phyloP scores from a whole-genome alignment of 2,113 vertebrate species.

The Dipodomys stephensi region DNA sequence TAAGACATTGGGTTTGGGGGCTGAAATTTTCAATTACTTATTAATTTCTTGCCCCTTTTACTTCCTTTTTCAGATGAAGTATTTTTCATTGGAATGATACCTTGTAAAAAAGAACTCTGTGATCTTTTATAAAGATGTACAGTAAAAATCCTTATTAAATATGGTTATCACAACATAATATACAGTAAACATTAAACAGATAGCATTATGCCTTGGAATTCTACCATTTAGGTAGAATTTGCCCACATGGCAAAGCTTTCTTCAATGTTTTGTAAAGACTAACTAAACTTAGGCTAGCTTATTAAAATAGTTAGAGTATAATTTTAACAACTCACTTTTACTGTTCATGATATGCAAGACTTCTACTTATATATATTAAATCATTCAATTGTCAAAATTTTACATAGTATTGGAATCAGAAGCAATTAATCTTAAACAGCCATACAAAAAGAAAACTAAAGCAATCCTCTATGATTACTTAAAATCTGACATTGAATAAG shows the following conservation, averaged over 20 bases:
- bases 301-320: neutral
- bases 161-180: neutral
- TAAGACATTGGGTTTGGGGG: neutral
- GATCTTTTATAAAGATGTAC: neutral
- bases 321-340: neutral
- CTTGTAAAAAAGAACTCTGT: neutral
- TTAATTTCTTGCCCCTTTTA: slow-evolving; percentile 41
- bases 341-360: neutral
- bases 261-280: slow-evolving; percentile 34
- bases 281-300: slow-evolving; percentile 21
- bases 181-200: neutral
- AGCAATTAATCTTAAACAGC: slow-evolving; percentile 32
- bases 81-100: neutral
- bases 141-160: slow-evolving; percentile 40
- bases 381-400: neutral
- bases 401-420: slow-evolving; percentile 2
- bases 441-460: neutral
- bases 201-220: neutral
- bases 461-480: neutral
- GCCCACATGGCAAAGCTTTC: neutral
- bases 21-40: slow-evolving; percentile 18
- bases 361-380: neutral
- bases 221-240: slow-evolving; percentile 3
- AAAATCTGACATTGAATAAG: neutral
- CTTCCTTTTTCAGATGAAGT: neutral